Conservation (phyloP, 2,888 invertebrate genomes). For the Yponomeuta evonymella region DNA sequence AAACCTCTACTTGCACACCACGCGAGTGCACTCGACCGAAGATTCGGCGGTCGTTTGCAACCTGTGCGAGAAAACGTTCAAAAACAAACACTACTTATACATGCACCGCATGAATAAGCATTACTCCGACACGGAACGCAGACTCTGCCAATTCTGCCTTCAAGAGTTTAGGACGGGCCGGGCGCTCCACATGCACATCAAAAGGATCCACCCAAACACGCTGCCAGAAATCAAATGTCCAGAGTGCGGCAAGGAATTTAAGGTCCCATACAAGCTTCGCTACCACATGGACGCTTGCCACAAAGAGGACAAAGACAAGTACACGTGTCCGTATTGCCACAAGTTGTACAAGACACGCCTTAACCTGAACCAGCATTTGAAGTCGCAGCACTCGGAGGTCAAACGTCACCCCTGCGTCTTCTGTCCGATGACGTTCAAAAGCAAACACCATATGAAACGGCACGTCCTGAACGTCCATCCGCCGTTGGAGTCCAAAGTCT, state of each 20-base stretch:
- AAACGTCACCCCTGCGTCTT: constrained; percentile 62
- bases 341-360: constrained; percentile 58
- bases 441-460: constrained; percentile 63
- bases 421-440: constrained; percentile 66
- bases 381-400: constrained; percentile 58
- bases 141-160: constrained; percentile 61
- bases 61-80: constrained; percentile 63
- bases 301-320: constrained; percentile 49
- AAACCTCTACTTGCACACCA: constrained; percentile 60
- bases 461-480: constrained; percentile 67
- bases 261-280: constrained; percentile 58
- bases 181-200: constrained; percentile 62
- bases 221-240: constrained; percentile 61
- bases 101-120: constrained; percentile 71
- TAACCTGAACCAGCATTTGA: constrained; percentile 56
- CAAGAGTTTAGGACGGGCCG: constrained; percentile 61
- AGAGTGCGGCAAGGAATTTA: constrained; percentile 58
- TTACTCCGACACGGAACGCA: constrained; percentile 62
- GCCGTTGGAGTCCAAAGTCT: constrained; percentile 63
- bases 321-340: constrained; percentile 54
- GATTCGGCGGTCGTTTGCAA: constrained; percentile 61
- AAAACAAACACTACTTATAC: constrained; percentile 67
- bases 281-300: constrained; percentile 59
- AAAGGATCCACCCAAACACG: constrained; percentile 55
- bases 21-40: constrained; percentile 60